phyloP scores from a whole-genome alignment of 2,113 vertebrate genomes.

The Alectura lathami region DNA sequence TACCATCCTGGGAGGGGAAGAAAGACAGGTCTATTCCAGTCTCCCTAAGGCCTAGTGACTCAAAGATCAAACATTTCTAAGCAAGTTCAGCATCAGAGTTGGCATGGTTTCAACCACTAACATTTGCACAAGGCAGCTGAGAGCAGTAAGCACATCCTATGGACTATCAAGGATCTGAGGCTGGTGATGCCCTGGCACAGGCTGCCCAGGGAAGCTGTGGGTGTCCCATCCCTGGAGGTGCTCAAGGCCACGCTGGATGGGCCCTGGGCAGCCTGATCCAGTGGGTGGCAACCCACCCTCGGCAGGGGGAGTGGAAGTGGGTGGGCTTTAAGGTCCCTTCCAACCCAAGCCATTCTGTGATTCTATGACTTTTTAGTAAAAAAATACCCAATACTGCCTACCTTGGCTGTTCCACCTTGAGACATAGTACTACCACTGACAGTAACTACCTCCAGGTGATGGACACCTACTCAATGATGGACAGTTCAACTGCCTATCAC shows the following conservation, averaged over 20 bases:
- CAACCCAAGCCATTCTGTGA: not conserved
- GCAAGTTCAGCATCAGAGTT: not conserved
- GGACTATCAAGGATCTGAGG: not conserved
- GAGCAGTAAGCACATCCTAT: fast-evolving
- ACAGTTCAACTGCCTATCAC: not conserved
- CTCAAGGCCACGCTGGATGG: too few relatives aligned
- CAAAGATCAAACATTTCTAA: not conserved
- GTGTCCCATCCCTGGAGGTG: too few relatives aligned
- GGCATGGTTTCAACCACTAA: not conserved
- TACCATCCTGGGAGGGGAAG: constrained; percentile 85
- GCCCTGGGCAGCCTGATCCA: too few relatives aligned
- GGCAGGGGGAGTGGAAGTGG: too few relatives aligned
- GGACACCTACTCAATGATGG: not conserved
- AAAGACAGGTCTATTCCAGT: not conserved
- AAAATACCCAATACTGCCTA: not conserved
- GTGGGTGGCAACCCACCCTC: too few relatives aligned
- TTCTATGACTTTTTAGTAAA: not conserved
- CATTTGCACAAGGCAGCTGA: not conserved
- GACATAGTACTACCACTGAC: not conserved
- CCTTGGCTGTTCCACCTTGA: not conserved
- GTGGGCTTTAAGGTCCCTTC: not conserved
- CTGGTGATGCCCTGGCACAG: too few relatives aligned
- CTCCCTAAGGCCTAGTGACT: not conserved
- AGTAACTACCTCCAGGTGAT: fast-evolving
- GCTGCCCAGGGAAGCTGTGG: too few relatives aligned